A percentile compares a stretch with the other conserved stretches of the same genome.
phyloP scores from a whole-genome alignment of 2,888 invertebrate species.

The Achlya flavicornis region DNA sequence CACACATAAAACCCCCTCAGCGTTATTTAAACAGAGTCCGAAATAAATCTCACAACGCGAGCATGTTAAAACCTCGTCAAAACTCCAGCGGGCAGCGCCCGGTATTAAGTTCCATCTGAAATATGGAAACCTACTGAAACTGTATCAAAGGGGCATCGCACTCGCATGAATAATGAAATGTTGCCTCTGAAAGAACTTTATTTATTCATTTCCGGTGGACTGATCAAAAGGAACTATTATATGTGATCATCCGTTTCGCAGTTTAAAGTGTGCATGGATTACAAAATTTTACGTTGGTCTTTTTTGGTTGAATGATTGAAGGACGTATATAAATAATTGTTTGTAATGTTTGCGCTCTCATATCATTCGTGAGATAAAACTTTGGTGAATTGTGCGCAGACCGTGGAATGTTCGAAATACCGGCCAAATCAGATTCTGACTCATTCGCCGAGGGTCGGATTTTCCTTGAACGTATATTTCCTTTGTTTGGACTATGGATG shows the following conservation, averaged over 20 bases:
- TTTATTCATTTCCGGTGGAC: conserved; percentile 40
- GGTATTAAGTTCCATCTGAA: conserved; percentile 18
- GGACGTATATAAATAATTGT: neutral
- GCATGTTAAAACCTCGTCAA: conserved; percentile 6
- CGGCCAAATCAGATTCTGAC: no score
- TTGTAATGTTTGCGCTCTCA: no score
- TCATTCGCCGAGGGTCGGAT: no score
- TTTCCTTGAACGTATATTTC: no score
- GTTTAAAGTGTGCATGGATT: neutral
- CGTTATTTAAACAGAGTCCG: conserved; percentile 1
- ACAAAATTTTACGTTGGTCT: neutral
- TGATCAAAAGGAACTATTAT: conserved; percentile 36
- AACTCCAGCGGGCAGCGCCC: conserved; percentile 15
- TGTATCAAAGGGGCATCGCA: conserved; percentile 25
- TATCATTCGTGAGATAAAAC: no score
- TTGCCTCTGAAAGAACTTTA: conserved; percentile 36
- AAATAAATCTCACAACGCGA: neutral
- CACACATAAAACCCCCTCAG: neutral
- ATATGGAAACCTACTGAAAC: conserved; percentile 17
- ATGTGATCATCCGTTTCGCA: neutral
- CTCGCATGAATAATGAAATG: conserved; percentile 39
- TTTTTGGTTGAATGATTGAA: neutral
- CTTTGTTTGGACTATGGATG: no score
- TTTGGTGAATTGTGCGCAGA: no score
- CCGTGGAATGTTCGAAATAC: no score